Percentiles rank a stretch among this genome's conserved stretches.
Conservation (phyloP, 2,797 vertebrate species). For the Peromyscus attwateri region DNA sequence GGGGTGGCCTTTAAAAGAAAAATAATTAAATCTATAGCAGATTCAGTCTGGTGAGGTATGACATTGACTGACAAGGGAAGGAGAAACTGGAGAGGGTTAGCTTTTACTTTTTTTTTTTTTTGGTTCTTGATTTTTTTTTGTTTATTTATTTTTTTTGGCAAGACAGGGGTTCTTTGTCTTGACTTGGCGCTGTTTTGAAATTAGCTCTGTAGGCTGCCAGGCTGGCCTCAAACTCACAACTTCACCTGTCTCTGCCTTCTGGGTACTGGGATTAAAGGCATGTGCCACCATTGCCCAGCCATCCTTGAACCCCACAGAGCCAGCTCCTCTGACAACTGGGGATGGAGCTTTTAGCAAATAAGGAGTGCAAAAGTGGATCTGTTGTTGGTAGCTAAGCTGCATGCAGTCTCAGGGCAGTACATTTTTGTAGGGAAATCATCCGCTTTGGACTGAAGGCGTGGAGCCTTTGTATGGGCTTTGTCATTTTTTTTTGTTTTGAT, state of each 20-base stretch:
- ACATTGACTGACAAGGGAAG: neutral
- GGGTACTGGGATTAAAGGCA: neutral
- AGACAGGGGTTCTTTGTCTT: neutral
- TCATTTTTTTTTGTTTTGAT: neutral
- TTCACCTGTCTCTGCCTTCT: neutral
- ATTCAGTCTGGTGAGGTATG: rapidly evolving
- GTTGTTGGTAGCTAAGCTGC: neutral
- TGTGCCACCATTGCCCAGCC: too few species aligned
- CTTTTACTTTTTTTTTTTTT: too few species aligned
- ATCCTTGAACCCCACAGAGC: neutral
- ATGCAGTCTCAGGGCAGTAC: neutral
- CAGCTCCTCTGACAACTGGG: neutral
- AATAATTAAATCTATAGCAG: neutral
- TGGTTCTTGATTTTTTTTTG: neutral
- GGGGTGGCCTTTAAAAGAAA: neutral
- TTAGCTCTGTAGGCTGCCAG: neutral
- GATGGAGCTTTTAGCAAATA: neutral
- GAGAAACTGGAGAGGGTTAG: neutral
- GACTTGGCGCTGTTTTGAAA: neutral
- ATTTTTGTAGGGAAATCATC: neutral
- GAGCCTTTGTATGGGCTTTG: too few species aligned
- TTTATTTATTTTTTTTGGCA: neutral
- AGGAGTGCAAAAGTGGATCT: neutral
- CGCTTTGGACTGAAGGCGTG: neutral
- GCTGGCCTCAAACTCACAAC: neutral